These are phyloP conservation scores for Ctenoplectra terminalis DNA, from an alignment of 1,140 invertebrate species.

Conservation along the genomic window DNA sequence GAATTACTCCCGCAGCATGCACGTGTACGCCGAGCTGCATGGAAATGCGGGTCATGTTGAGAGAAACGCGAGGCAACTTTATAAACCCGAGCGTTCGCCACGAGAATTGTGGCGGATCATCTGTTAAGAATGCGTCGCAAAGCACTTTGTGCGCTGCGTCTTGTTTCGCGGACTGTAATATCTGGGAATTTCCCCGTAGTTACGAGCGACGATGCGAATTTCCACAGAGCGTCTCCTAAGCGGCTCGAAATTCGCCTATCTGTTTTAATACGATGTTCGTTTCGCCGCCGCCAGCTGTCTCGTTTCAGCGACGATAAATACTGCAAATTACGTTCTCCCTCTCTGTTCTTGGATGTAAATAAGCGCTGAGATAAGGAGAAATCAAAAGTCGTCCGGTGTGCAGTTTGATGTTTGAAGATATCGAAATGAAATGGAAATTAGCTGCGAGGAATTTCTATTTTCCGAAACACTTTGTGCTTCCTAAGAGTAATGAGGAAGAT, in stretches of 20 bases:
- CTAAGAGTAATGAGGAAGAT: neutral
- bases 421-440: neutral
- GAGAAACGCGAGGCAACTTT: slow-evolving; percentile 39
- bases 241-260: slow-evolving; percentile 33
- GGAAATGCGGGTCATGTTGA: slow-evolving; percentile 33
- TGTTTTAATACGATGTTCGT: slow-evolving; percentile 34
- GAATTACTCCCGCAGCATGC: slow-evolving; percentile 13
- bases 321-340: neutral
- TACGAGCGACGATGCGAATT: slow-evolving; percentile 11
- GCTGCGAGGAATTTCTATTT: neutral
- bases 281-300: neutral
- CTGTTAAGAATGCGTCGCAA: slow-evolving; percentile 44
- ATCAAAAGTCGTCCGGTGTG: neutral
- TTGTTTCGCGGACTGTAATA: slow-evolving; percentile 38
- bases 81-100: slow-evolving; percentile 34
- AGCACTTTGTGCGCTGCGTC: slow-evolving; percentile 47
- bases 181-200: slow-evolving; percentile 10
- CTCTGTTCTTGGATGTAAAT: neutral
- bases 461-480: neutral
- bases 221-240: slow-evolving; percentile 14
- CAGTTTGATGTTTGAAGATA: neutral
- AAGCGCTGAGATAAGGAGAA: neutral
- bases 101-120: slow-evolving; percentile 55
- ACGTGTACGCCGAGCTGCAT: neutral
- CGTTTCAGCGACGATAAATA: slow-evolving; percentile 32